Evolutionary conservation across 2,797 vertebrate genomes (phyloP), one percentile per base, ranked within the genome.

Genomic region (Eurystomus glaucurus): DNA sequence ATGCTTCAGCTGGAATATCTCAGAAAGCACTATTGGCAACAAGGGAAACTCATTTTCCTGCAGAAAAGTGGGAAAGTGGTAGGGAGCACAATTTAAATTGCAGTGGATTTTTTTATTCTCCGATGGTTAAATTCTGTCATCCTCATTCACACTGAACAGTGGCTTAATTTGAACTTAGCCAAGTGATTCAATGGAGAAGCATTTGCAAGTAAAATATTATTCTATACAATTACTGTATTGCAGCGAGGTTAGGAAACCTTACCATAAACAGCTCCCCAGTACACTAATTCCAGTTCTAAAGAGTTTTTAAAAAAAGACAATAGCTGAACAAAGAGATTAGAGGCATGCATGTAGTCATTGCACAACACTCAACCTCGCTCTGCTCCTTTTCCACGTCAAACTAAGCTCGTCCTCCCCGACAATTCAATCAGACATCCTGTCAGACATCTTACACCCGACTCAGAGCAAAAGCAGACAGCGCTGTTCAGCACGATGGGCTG

Each of bases 131-230:
- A 25, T 65, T 68, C 87, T 91, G 64, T 43, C 71, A 54, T 23
- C 60, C 43, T 85, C 2, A 1, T 33, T 96, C 71, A 39, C 41
- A 54, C 14, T 26, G 26, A 93, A 33, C 37, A 43, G 74, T 2
- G 4, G 35, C 20, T 92, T 93, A 89, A 94, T 96, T 93, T 94
- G 85, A 89, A 80, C 2, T 76, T 57, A 91, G 61, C 57, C 69
- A 41, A 83, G 84, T 16, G 33, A 85, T 61, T 94, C 75, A 31
- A 12, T 1, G 15, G 37, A 60, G 48, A 70, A 74, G 13, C 22
- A 41, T 72, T 87, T 87, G 43, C 78, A 91, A 85, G 71, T 65
- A 88, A 91, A 92, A 72, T 62, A 60, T 60, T 66, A 28, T 71
- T 74, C 72, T 45, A 52, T 29, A n/a, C 57, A 50, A 50, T 66